Base-by-base conservation (phyloP, 2,888 invertebrate genomes). In the Coleophora flavipennella region DNA sequence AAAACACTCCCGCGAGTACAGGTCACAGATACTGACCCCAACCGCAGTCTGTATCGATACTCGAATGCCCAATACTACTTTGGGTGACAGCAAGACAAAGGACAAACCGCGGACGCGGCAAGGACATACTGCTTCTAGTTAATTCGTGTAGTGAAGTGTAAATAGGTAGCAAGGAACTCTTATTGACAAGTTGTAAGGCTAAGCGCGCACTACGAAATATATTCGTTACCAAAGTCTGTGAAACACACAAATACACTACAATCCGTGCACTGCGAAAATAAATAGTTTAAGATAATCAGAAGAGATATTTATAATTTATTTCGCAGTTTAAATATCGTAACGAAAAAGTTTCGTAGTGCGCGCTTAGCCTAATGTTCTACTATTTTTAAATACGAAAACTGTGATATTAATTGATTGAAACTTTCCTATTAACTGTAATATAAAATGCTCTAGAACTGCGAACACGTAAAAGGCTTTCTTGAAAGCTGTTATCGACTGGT, bases 41-140 rank as follows among this genome's bases (percentile, higher is more conserved):
- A 73, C 62, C 79, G 91, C 60, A 89, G 88, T 74, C 75, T 90
- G 57, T 88, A 88, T 74, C 80, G 88, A 61, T 87, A 87, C 67
- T 87, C 89, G 49, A 89, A 89, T 62, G 88, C 87, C 35, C 89
- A 89, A 59, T 91, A 90, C 67, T 92, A 92, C 68, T 92, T 91
- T 65, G 92, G 92, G 88, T 92, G 92, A 92, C 91, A 87, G 61
- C 85, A 88, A 68, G 86, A 87, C 49, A 78, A 76, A 62, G 76
- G 69, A 59, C 78, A 86, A 62, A 79, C 84, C 62, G 66, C 85
- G 57, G 85, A 84, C 52, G 78, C 80, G 53, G 80, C 86, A 49
- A 81, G 86, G 66, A 87, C 86, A 65, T 87, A 87, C 69, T 87
- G 86, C 81, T 87, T 87, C 77, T 87, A 86, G 77, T 66, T 66